Base-by-base conservation (phyloP, 2,888 invertebrate genomes). In the Volucella inanis region DNA sequence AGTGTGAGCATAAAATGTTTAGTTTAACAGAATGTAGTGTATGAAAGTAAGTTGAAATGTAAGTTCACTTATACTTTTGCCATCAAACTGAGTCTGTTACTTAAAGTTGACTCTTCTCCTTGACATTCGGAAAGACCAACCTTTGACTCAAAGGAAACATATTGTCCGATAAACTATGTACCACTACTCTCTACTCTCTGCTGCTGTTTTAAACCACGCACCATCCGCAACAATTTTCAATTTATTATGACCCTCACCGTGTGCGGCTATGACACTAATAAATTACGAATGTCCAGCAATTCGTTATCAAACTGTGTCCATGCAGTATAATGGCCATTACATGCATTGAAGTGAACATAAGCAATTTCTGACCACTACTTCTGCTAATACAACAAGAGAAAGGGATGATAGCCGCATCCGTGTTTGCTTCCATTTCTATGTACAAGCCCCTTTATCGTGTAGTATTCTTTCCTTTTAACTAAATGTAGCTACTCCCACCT, bases 271-370 rank as follows among this genome's bases (percentile, higher is more conserved):
- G 76, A 76, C 68, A 76, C 59, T 68, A 50, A 79, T 79, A 79
- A 79, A 79, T 79, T 79, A 79, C 71, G 11, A 65, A 47, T 55
- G 64, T 79, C 71, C 65, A 45, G 78, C 78, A 71, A 79, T 79
- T 79, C 78, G 72, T 79, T 79, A 71, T 79, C 71, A 71, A 71
- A 71, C 78, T 71, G 71, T 59, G 71, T 79, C 78, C 64, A 71
- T 64, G 64, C 18, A 50, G 64, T 59, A 43, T 71, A 79, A 71
- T 71, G 59, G 71, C 41, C 59, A 64, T 79, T 71, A 79, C 71
- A 72, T 79, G 65, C 71, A 79, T 57, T 59, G 57, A 79, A 79
- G 78, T 72, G 57, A 55, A 71, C 67, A 71, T 78, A 78, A 62
- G 78, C 70, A 71, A 78, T 62, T 57, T 31, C 71, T 70, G 49